These are phyloP conservation scores for Enteromius unitaeniatus DNA, from an alignment of 2,797 vertebrate genomes.

Conservation along the genomic window DNA sequence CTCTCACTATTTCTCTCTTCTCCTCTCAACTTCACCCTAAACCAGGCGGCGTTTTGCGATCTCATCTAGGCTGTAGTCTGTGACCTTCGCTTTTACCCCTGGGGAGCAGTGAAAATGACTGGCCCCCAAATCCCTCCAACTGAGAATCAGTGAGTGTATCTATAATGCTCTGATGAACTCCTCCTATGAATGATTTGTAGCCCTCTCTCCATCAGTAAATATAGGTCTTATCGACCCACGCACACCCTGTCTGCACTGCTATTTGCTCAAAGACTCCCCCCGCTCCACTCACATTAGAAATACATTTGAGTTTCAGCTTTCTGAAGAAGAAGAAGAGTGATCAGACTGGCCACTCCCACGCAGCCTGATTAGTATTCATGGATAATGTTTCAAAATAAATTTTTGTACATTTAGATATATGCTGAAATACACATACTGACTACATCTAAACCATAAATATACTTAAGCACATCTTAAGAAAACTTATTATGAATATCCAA, in stretches of 20 bases:
- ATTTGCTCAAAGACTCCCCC: slow-evolving; percentile 61
- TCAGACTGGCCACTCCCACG: slow-evolving; percentile 5
- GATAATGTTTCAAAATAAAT: background rate
- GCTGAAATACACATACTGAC: background rate
- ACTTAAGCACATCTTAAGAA: background rate
- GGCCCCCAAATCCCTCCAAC: slow-evolving; percentile 54
- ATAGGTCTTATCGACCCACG: slow-evolving; percentile 68
- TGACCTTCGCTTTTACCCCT: slow-evolving; percentile 56
- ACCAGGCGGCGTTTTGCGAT: slow-evolving; percentile 47
- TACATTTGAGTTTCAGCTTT: slow-evolving; percentile 49
- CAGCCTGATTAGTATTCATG: slow-evolving; percentile 18
- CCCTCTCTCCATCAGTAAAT: slow-evolving; percentile 70
- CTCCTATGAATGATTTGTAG: slow-evolving; percentile 72
- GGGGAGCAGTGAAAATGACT: slow-evolving; percentile 52
- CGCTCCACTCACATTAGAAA: slow-evolving; percentile 28
- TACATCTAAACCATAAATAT: background rate
- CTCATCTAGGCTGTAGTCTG: slow-evolving; percentile 47
- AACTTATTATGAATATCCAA: background rate
- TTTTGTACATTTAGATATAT: background rate
- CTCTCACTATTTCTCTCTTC: slow-evolving; percentile 31
- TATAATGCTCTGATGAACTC: slow-evolving; percentile 72
- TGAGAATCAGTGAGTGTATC: slow-evolving; percentile 63
- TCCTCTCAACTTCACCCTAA: slow-evolving; percentile 43
- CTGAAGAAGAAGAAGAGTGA: slow-evolving; percentile 48
- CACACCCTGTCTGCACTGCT: slow-evolving; percentile 60